phyloP scores from a whole-genome alignment of 64 coral and sea anemone species.

The Orbicella faveolata region DNA sequence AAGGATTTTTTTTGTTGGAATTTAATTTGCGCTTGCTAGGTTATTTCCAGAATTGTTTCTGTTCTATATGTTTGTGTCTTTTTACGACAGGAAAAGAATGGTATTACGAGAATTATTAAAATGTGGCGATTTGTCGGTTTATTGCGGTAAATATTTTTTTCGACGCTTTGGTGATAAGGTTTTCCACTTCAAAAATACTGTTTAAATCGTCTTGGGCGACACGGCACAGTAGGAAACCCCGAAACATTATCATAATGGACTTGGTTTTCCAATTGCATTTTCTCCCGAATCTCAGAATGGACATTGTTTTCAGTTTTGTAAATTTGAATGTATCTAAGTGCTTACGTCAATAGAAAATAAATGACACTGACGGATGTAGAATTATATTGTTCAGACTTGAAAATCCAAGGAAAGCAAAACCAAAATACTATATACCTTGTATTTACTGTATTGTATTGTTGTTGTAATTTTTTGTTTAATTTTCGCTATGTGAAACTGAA shows the following conservation, averaged over 20 bases:
- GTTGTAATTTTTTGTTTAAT: background rate
- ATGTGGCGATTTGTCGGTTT: background rate
- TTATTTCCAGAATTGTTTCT: background rate
- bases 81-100: background rate
- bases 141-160: background rate
- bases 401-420: background rate
- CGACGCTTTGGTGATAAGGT: background rate
- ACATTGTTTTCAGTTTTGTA: background rate
- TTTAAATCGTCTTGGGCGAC: slow-evolving; percentile 12
- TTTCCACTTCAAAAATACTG: slow-evolving; percentile 8
- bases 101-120: background rate
- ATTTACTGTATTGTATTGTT: background rate
- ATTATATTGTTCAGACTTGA: background rate
- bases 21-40: too few relatives aligned
- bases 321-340: background rate
- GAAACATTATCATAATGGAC: slow-evolving; percentile 8
- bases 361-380: background rate
- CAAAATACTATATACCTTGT: slow-evolving; percentile 2
- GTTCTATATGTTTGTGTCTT: background rate
- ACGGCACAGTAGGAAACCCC: background rate
- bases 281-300: background rate
- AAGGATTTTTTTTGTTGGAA: background rate
- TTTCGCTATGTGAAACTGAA: background rate
- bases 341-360: background rate
- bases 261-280: background rate